These are phyloP conservation scores for Sphinx pinastri DNA, from an alignment of 2,888 invertebrate species.

Conservation along the genomic window DNA sequence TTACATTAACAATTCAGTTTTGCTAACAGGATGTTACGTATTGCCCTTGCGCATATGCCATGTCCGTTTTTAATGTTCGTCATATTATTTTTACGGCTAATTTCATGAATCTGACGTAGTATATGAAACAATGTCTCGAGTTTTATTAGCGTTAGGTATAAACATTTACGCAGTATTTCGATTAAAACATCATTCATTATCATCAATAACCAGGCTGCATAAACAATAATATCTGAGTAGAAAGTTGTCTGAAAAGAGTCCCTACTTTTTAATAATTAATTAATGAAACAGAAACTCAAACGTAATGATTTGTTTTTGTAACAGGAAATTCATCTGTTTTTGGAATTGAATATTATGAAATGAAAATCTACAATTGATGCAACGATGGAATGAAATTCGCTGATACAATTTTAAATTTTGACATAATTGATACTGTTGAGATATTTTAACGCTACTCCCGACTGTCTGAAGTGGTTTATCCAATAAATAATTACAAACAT, in stretches of 20 bases:
- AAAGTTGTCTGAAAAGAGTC: too few species aligned
- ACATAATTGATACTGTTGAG: background rate
- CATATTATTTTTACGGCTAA: conserved; percentile 31
- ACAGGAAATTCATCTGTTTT: background rate
- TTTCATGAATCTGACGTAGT: conserved; percentile 36
- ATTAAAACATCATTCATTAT: background rate
- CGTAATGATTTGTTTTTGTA: too few species aligned
- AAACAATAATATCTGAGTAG: too few species aligned
- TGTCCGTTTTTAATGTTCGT: conserved; percentile 37
- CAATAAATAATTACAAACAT: background rate
- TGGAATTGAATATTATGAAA: background rate
- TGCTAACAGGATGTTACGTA: conserved; percentile 54
- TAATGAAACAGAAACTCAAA: too few species aligned
- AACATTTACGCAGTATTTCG: conserved; percentile 29
- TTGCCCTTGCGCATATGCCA: conserved; percentile 30
- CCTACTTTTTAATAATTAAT: too few species aligned
- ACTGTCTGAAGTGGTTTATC: background rate
- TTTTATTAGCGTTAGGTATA: conserved; percentile 44
- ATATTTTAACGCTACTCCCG: background rate
- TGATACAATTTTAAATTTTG: background rate
- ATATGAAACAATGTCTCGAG: conserved; percentile 36
- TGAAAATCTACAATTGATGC: background rate
- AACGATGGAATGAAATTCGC: background rate
- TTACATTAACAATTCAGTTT: conserved; percentile 39
- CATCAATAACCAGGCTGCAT: background rate